Base-by-base conservation (phyloP, 2,888 invertebrate species). In the Lithosia quadra region DNA sequence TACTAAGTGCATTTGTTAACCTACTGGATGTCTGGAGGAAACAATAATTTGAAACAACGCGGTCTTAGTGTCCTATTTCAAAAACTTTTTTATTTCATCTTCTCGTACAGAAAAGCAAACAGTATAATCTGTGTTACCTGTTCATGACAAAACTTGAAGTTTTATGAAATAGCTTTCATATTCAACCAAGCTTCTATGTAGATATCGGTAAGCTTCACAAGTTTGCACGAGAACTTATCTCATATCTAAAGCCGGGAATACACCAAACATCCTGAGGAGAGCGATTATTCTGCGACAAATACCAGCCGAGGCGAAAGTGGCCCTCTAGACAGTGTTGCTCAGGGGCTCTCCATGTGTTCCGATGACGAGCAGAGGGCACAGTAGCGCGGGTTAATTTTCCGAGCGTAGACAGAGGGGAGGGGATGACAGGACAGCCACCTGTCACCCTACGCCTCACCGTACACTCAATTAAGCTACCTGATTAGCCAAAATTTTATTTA, bases 141-240 rank as follows among this genome's bases (percentile, higher is more conserved):
- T 39, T 0, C 43, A 43, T 2, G 49, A n/a, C 9, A n/a, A n/a
- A n/a, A n/a, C 49, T n/a, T n/a, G n/a, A 9, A 49, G n/a, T 49
- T 49, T 49, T 49, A 49, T n/a, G 49, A 9, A 49, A 49, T 9
- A 49, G 49, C 9, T 49, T n/a, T 49, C n/a, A 43, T 18, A 18
- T 0, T 15, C 39, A 18, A 43, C 18, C 43, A 49, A 49, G 4
- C 49, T 43, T 18, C 43, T 43, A 18, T 43, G 7, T 11, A 0
- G 43, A 18, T 43, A 43, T 18, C 39, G 18, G 18, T 43, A 49
- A 49, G 9, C n/a, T 49, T 49, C 49, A 1, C 49, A 49, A 49
- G 49, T 49, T n/a, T 49, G 49, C 49, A 49, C 49, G 9, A n/a
- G 49, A 49, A 49, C 49, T 49, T 49, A 49, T 49, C 49, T 49